A percentile compares a stretch with the other conserved stretches of the same genome.
These are phyloP conservation scores for Cherax destructor DNA, from an alignment of 1,140 invertebrate genomes.

Conservation along the genomic window DNA sequence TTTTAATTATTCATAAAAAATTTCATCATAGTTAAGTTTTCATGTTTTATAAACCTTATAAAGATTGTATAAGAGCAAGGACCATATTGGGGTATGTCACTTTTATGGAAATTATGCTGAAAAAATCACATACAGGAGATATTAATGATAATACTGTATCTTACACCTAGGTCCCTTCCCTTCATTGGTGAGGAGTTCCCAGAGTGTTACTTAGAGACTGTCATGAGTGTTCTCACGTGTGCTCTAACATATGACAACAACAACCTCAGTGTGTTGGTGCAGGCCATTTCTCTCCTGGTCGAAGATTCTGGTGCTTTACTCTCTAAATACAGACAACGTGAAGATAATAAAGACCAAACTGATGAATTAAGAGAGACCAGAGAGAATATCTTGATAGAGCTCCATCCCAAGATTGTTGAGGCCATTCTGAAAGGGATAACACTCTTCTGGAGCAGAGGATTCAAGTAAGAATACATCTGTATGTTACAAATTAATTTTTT, in stretches of 20 bases:
- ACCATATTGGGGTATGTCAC: too few species aligned
- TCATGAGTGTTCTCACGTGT: constrained; percentile 5
- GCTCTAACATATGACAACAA: background rate
- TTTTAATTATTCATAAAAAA: too few species aligned
- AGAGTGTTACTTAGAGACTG: background rate
- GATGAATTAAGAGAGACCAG: background rate
- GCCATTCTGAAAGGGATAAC: background rate
- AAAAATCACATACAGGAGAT: too few species aligned
- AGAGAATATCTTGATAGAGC: background rate
- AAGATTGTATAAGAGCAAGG: too few species aligned
- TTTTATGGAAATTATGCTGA: too few species aligned
- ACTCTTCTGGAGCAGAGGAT: background rate
- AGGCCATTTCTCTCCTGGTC: constrained; percentile 20
- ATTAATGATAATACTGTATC: background rate
- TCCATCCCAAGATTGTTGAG: background rate
- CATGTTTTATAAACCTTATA: too few species aligned
- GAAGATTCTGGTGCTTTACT: constrained; percentile 9
- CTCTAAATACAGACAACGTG: background rate
- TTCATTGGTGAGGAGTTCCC: background rate
- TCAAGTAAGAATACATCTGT: constrained; percentile 5
- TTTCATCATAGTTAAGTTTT: too few species aligned
- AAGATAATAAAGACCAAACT: background rate
- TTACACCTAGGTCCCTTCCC: constrained; percentile 11
- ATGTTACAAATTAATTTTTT: background rate
- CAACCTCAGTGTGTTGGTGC: background rate